A percentile compares a stretch with the other conserved stretches of the same genome.
Evolutionary conservation across 2,113 vertebrate species (phyloP).

Genomic region (Pangasianodon gigas): DNA sequence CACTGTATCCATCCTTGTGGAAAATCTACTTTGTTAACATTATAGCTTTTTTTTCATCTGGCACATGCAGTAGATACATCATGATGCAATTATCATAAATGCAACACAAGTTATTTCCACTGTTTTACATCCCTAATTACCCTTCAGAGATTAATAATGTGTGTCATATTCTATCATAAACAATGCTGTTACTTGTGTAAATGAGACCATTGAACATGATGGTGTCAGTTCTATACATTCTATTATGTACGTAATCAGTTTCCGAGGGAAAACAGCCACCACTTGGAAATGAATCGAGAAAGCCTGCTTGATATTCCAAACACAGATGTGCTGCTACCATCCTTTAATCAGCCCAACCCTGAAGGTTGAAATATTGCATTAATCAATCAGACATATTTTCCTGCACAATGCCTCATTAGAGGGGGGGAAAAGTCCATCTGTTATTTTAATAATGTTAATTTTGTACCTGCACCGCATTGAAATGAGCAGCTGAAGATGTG

Average conservation of each 20-base stretch:
- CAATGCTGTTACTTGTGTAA: not conserved
- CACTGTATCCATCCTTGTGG: not conserved
- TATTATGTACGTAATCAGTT: conserved; percentile 11
- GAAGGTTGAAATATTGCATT: conserved; percentile 28
- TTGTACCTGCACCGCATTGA: conserved; percentile 19
- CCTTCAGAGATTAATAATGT: not conserved
- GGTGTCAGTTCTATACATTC: not conserved
- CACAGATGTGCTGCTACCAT: not conserved
- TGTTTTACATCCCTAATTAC: conserved; percentile 13
- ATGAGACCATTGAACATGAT: conserved; percentile 17
- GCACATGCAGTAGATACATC: not conserved
- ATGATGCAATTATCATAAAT: conserved; percentile 6
- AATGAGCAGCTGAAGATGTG: conserved; percentile 24
- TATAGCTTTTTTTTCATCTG: not conserved
- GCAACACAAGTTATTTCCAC: conserved; percentile 21
- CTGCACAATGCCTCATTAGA: conserved; percentile 15
- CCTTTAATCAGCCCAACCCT: conserved; percentile 22
- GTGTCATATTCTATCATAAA: conserved; percentile 2
- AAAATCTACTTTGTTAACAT: conserved; percentile 17
- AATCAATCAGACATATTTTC: conserved; percentile 22
- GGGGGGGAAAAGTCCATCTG: conserved; percentile 25
- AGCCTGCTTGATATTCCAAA: conserved; percentile 36
- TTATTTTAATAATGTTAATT: conserved; percentile 39
- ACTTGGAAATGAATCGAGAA: conserved; percentile 16
- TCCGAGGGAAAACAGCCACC: not conserved